phyloP scores from a whole-genome alignment of 2,113 vertebrate species.

The Empidonax traillii region DNA sequence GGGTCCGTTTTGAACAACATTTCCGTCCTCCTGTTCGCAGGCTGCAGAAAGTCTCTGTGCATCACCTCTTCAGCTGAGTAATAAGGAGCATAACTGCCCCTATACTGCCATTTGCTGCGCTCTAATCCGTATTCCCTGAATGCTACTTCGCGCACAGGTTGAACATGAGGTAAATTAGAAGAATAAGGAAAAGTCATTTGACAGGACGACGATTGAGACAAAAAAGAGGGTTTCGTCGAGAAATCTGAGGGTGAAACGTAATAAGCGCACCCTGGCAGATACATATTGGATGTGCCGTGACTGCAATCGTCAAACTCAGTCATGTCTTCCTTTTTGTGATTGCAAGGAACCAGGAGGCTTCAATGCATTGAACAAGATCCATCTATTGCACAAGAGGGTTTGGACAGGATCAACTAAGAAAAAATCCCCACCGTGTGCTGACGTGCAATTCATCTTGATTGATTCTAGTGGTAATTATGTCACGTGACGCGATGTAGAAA shows the following conservation, averaged over 20 bases:
- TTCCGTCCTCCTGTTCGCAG: constrained; percentile 86
- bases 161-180: constrained; percentile 92
- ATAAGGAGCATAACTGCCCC: constrained; percentile 92
- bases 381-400: constrained; percentile 94
- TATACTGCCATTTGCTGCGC: constrained; percentile 93
- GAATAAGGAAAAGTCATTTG: constrained; percentile 98
- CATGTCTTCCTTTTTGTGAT: constrained; percentile 87
- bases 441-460: constrained; percentile 99
- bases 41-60: constrained; percentile 83
- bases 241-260: constrained; percentile 97
- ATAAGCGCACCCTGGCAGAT: constrained; percentile 95
- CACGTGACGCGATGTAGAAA: constrained; percentile 99
- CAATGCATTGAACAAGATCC: constrained; percentile 93
- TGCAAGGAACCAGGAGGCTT: constrained; percentile 84
- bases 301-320: constrained; percentile 97
- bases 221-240: constrained; percentile 92
- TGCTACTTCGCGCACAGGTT: constrained; percentile 94
- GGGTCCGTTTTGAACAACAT: constrained; percentile 91
- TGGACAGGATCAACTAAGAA: constrained; percentile 90
- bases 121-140: constrained; percentile 98
- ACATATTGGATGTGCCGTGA: constrained; percentile 94
- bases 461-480: constrained; percentile 99
- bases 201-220: constrained; percentile 93
- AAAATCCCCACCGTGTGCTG: constrained; percentile 97
- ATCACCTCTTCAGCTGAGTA: constrained; percentile 91